A percentile compares a stretch with the other conserved stretches of the same genome.
Evolutionary conservation across 2,113 vertebrate species (phyloP).

Genomic region (Carassius auratus): DNA sequence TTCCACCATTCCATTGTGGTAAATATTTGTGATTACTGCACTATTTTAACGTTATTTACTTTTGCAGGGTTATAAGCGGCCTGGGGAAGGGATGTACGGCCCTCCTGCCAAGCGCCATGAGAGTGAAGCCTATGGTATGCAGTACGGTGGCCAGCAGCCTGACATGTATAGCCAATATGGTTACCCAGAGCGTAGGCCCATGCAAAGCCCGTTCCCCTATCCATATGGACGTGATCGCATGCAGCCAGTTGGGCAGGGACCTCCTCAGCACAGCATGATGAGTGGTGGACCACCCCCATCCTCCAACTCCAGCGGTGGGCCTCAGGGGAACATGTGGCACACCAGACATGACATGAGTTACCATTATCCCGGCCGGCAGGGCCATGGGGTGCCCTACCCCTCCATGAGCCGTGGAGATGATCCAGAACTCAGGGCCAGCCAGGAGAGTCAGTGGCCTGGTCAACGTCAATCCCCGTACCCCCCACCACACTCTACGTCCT

Average conservation of each 20-base stretch:
- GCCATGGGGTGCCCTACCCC: slow-evolving; percentile 83
- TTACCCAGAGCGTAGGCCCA: slow-evolving; percentile 88
- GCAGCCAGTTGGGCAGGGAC: slow-evolving; percentile 79
- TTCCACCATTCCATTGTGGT: neutral
- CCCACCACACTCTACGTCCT: slow-evolving; percentile 79
- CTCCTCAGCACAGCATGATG: slow-evolving; percentile 87
- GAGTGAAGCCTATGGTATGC: slow-evolving; percentile 89
- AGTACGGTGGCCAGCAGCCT: slow-evolving; percentile 89
- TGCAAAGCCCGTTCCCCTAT: slow-evolving; percentile 92
- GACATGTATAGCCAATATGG: slow-evolving; percentile 93
- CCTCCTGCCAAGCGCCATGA: slow-evolving; percentile 94
- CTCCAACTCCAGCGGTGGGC: slow-evolving; percentile 76
- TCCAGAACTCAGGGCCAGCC: slow-evolving; percentile 88
- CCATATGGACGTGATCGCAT: slow-evolving; percentile 88
- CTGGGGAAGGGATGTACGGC: slow-evolving; percentile 95
- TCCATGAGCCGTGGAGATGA: slow-evolving; percentile 89
- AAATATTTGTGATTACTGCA: neutral
- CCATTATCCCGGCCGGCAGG: slow-evolving; percentile 87
- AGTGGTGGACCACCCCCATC: slow-evolving; percentile 83
- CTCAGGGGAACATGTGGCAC: slow-evolving; percentile 93
- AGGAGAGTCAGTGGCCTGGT: slow-evolving; percentile 84
- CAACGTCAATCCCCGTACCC: slow-evolving; percentile 84
- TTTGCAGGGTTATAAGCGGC: slow-evolving; percentile 91
- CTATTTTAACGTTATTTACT: neutral
- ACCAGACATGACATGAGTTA: slow-evolving; percentile 93